Evolutionary conservation across 2,113 vertebrate species (phyloP).

Genomic region (Megalops atlanticus): DNA sequence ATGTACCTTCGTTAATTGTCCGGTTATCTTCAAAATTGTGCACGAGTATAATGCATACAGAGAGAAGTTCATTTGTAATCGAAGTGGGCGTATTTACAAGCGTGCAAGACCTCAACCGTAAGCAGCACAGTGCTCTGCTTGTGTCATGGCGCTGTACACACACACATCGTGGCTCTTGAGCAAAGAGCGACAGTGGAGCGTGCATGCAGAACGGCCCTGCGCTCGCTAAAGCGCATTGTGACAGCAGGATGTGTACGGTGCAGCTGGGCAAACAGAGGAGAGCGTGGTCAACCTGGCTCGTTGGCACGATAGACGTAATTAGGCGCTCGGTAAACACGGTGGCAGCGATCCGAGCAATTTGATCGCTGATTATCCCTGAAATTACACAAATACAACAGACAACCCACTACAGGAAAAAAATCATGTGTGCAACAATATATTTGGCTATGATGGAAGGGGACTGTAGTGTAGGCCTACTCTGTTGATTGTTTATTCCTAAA

Average conservation of each 20-base stretch:
- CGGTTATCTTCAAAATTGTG: too few species aligned
- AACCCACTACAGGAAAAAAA: not conserved
- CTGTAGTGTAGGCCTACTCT: too few species aligned
- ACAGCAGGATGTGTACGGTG: slow-evolving; percentile 29
- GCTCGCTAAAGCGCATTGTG: slow-evolving; percentile 25
- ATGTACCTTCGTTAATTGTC: too few species aligned
- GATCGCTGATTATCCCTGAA: slow-evolving; percentile 24
- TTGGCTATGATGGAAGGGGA: not conserved
- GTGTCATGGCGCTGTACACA: slow-evolving; percentile 24
- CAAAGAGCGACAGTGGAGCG: slow-evolving; percentile 33
- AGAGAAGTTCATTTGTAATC: not conserved
- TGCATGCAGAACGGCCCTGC: slow-evolving; percentile 39
- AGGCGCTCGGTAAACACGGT: slow-evolving; percentile 42
- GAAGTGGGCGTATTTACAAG: too few species aligned
- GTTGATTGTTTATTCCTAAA: not conserved
- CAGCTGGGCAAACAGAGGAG: slow-evolving; percentile 64
- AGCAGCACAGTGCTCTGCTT: not conserved
- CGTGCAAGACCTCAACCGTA: not conserved
- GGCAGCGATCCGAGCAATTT: slow-evolving; percentile 37
- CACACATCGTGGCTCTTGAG: slow-evolving; percentile 10
- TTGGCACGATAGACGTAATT: slow-evolving; percentile 29
- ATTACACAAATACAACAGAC: slow-evolving; percentile 15
- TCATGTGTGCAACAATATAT: not conserved
- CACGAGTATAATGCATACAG: not conserved
- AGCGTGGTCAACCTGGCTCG: not conserved